Conservation (phyloP, 2,797 vertebrate genomes). For the Aplochiton taeniatus region DNA sequence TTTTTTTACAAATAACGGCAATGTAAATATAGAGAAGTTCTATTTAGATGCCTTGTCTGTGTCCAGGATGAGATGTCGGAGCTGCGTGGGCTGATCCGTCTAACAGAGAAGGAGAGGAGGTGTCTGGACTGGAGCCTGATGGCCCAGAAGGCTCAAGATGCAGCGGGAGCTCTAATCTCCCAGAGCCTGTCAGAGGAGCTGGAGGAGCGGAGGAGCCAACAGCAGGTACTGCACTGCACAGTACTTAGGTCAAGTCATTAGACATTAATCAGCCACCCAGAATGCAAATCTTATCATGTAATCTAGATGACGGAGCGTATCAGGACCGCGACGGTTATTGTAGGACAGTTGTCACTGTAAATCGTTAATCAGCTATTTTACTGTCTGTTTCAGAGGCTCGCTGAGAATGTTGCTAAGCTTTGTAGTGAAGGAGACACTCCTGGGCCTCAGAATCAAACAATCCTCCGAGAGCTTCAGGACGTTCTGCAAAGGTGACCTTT, state of each 20-base stretch:
- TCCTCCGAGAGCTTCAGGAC: slow-evolving; percentile 73
- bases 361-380: neutral
- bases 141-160: slow-evolving; percentile 78
- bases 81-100: slow-evolving; percentile 74
- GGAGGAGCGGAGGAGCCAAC: slow-evolving; percentile 48
- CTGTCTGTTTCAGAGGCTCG: slow-evolving; percentile 60
- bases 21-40: neutral
- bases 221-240: slow-evolving; percentile 61
- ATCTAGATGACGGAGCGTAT: no score
- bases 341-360: no score
- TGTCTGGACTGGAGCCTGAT: slow-evolving; percentile 77
- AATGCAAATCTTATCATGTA: no score
- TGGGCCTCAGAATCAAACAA: slow-evolving; percentile 52
- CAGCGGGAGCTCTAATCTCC: slow-evolving; percentile 71
- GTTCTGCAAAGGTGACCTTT: slow-evolving; percentile 71
- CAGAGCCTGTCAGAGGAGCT: slow-evolving; percentile 72
- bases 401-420: slow-evolving; percentile 52
- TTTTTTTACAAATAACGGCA: neutral
- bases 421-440: slow-evolving; percentile 45
- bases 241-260: no score
- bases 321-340: no score
- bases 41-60: neutral
- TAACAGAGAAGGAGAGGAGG: slow-evolving; percentile 80
- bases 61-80: slow-evolving; percentile 86
- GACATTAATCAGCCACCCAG: no score